Base-by-base conservation (phyloP, 2,113 vertebrate genomes). In the Cephalopholis sonnerati region DNA sequence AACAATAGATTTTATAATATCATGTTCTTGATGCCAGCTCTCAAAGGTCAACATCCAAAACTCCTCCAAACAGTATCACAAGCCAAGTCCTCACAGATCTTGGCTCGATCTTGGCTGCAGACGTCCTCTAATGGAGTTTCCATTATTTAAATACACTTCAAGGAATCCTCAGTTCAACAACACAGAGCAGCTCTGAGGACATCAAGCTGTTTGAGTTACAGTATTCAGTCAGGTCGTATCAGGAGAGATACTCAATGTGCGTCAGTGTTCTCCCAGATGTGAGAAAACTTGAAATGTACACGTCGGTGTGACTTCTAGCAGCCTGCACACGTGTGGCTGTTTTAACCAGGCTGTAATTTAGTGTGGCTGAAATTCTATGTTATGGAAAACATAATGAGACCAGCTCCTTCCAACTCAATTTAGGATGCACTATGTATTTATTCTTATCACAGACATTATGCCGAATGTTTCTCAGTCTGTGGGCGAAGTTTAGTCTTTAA, bases 31-130 rank as follows among this genome's bases (percentile, higher is more conserved):
- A 39, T 50, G 15, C 20, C 58, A 79, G n/a, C 50, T 61, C 12
- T 51, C 18, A 83, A 51, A 78, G 62, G 67, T 65, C 83, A 46
- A 20, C 11, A 53, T 78, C 74, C 74, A 51, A 63, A 81, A 79
- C 71, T 51, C 81, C 44, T 66, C 16, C 5, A 6, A 16, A 48
- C 24, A 12, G 5, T 25, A 41, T 65, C 27, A 41, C 58, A n/a
- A 73, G 55, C 32, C 72, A 83, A 69, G 36, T 65, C 32, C 70
- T 16, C 12, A 50, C 11, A 59, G 39, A 32, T 83, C 39, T 22
- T 55, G 32, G 20, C 68, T 61, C 11, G 9, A 7, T n/a, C 41
- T n/a, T 61, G 29, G 18, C 36, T 61, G n/a, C 15, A 67, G 48
- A 62, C 7, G 4, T 32, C 54, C 44, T 74, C 39, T 75, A 24